Evolutionary conservation across 2,113 vertebrate species (phyloP).

Genomic region (Microcebus tavaratra): DNA sequence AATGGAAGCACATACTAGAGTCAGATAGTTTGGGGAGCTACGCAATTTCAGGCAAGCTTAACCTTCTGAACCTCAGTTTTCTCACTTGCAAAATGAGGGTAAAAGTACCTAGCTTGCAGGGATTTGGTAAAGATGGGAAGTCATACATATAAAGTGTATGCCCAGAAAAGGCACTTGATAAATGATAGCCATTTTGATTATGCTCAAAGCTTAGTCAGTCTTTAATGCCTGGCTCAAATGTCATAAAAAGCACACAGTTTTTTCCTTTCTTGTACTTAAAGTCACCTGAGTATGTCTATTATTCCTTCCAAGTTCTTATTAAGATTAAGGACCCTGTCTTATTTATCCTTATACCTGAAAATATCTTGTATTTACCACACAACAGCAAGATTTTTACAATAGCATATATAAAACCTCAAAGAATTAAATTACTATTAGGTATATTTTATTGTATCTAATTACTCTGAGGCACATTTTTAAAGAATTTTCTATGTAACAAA

Average conservation of each 20-base stretch:
- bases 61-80: not conserved
- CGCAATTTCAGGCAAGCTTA: not conserved
- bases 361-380: not conserved
- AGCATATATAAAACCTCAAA: not conserved
- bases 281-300: not conserved
- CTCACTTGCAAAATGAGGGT: conserved; percentile 26
- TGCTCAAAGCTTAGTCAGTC: not conserved
- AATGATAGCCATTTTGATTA: not conserved
- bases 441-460: conserved; percentile 24
- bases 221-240: not conserved
- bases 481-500: not conserved
- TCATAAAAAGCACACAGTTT: not conserved
- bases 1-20: not conserved
- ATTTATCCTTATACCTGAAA: not conserved
- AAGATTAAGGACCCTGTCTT: not conserved
- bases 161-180: conserved; percentile 9
- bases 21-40: not conserved
- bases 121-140: not conserved
- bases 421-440: conserved; percentile 33
- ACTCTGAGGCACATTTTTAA: conserved; percentile 26
- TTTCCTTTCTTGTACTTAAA: not conserved
- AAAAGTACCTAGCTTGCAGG: not conserved
- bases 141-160: not conserved
- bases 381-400: conserved; percentile 24
- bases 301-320: not conserved